Base-by-base conservation (phyloP, 1,140 invertebrate genomes). In the Leucophenga varia region DNA sequence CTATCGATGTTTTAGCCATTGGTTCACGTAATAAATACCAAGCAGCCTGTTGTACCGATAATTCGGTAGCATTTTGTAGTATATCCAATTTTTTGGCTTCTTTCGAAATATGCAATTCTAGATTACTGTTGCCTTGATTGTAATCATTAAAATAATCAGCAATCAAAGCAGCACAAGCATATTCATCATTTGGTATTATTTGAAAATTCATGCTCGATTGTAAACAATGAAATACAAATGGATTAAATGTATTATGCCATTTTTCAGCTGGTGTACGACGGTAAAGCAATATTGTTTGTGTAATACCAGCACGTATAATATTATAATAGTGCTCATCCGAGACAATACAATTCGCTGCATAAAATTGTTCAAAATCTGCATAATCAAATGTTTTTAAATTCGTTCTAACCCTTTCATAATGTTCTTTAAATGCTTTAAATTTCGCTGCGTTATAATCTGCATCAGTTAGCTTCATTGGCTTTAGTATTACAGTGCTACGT, bases 151-250 rank as follows among this genome's bases (percentile, higher is more conserved):
- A 52, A 10, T 44, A 50, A 4, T 44, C 41, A 19, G 39, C 41
- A 9, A 44, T 42, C 18, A 21, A 40, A 7, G 35, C 21, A 19
- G 67, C 75, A 59, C 70, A 77, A 2, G 70, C 64, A 54, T 76
- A 74, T 50, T 74, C 68, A 7, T 77, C 74, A 5, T 53, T 52
- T 17, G n/a, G n/a, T n/a, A 77, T 76, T 19, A 74, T 59, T 51
- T 78, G 73, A 19, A 76, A 45, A 42, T 77, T 69, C 18, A 47
- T 78, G 32, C 70, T 76, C 0, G 72, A 76, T 47, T 61, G 37
- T 3, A 70, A 21, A 19, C 59, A 25, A 37, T 55, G 52, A 4
- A 64, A 32, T 18, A 72, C 36, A 10, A 57, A 72, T 3, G 70
- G 70, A 57, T 75, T 72, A 37, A 61, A 72, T 9, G 55, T 22